These are phyloP conservation scores for Bucorvus abyssinicus DNA, from an alignment of 2,797 vertebrate genomes.

Conservation along the genomic window DNA sequence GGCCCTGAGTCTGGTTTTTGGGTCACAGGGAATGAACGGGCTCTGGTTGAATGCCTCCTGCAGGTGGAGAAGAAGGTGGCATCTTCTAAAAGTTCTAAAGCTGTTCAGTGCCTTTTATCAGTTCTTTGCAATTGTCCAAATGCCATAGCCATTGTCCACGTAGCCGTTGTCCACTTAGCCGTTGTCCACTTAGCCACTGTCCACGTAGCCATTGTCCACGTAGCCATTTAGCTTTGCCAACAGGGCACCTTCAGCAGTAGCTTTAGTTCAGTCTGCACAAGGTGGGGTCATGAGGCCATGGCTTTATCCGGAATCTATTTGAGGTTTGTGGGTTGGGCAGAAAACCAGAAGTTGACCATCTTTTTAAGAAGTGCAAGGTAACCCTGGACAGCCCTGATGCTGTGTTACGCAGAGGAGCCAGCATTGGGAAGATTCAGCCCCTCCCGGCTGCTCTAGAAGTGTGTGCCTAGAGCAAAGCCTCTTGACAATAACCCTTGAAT, in stretches of 20 bases:
- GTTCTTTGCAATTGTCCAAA: neutral
- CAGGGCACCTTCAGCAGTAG: neutral
- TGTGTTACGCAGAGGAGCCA: neutral
- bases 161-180: no score
- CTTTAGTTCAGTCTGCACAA: neutral
- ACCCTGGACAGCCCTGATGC: neutral
- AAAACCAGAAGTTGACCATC: neutral
- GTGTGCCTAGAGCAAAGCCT: neutral
- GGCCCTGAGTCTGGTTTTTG: neutral
- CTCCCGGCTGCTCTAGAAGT: neutral
- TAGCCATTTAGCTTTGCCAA: neutral
- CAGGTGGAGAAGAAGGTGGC: neutral
- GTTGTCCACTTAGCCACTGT: no score
- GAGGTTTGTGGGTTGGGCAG: neutral
- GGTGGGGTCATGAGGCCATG: neutral
- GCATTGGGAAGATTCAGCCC: neutral
- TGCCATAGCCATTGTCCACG: neutral
- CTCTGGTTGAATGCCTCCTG: neutral
- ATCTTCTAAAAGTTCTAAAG: neutral
- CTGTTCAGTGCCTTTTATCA: neutral
- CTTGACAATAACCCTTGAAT: neutral
- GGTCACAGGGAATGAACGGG: neutral
- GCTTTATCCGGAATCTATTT: constrained; percentile 6
- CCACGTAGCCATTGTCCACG: no score
- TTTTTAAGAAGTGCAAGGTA: neutral